Evolutionary conservation across 2,888 invertebrate species (phyloP), one percentile per base, ranked within the genome.

Genomic region (Oligia latruncula): DNA sequence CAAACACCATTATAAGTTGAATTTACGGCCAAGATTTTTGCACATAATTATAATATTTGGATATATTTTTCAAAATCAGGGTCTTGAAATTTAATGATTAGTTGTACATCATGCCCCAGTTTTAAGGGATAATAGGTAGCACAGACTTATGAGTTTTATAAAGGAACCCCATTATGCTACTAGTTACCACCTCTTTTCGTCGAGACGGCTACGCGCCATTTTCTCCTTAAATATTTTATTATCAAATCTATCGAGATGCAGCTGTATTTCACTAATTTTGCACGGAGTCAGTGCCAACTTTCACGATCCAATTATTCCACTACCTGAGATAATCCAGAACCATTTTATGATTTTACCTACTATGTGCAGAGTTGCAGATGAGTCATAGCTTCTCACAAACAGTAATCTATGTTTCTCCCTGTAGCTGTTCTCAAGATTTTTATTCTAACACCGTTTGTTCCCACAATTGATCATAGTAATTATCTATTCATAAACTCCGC

Each of bases 401-500:
- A 43, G 35, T 62, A 49, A 43, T 67, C 68, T 64, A 29, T 35
- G 81, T 60, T 70, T 49, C 43, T 43, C 67, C 40, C 64, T 29
- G 29, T 35, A 66, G 52, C 43, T 29, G 23, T 86, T 84, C 84
- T 83, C 75, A 83, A 74, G 84, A 83, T 67, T 79, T 71, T 75
- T 83, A 85, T 49, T 62, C 49, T 71, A 62, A 60, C 84, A n/a
- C 20, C 9, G 15, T n/a, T 73, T 52, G 66, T 87, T 87, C 81
- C 71, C 81, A 87, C 81, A 81, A 62, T 58, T 55, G 77, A 85
- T 77, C 60, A 73, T 78, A 76, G 72, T 74, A 87, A 84, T 87
- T 87, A 84, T 74, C 29, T 84, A 80, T 87, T 87, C 81, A 84
- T 83, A 77, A 87, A 84, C 73, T 71, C 55, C 23, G 62, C 55